Percentiles rank a stretch among this genome's conserved stretches.
phyloP scores from a whole-genome alignment of 2,797 vertebrate species.

The Eleutherodactylus coqui region DNA sequence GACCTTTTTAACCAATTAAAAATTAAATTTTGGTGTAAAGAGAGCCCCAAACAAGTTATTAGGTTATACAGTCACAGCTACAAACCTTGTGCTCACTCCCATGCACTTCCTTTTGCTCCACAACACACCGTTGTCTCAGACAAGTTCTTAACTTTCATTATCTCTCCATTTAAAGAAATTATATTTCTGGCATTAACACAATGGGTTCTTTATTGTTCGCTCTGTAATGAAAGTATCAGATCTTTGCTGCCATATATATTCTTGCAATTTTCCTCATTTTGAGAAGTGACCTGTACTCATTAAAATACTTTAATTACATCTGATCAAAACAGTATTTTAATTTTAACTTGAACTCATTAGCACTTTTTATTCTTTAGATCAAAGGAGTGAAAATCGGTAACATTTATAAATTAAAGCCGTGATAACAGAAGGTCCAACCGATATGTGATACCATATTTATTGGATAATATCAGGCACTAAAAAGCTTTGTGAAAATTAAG shows the following conservation, averaged over 20 bases:
- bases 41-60: too few relatives aligned
- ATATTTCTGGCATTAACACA: constrained; percentile 37
- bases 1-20: too few relatives aligned
- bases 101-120: neutral
- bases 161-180: constrained; percentile 28
- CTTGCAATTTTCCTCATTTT: constrained; percentile 17
- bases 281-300: constrained; percentile 31
- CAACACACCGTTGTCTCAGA: neutral
- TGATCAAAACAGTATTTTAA: constrained; percentile 26
- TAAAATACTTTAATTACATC: neutral
- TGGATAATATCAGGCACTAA: neutral
- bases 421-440: neutral
- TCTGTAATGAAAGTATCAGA: neutral
- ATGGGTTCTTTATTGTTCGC: constrained; percentile 24
- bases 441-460: neutral
- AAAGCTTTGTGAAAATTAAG: neutral
- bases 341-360: neutral
- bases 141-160: constrained; percentile 10
- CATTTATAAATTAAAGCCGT: neutral
- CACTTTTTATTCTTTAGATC: constrained; percentile 5
- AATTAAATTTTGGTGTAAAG: too few relatives aligned
- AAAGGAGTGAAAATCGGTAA: neutral
- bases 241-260: neutral
- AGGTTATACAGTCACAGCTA: too few relatives aligned
- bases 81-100: neutral